Evolutionary conservation across 2,888 invertebrate genomes (phyloP).

Genomic region (Deilephila elpenor): DNA sequence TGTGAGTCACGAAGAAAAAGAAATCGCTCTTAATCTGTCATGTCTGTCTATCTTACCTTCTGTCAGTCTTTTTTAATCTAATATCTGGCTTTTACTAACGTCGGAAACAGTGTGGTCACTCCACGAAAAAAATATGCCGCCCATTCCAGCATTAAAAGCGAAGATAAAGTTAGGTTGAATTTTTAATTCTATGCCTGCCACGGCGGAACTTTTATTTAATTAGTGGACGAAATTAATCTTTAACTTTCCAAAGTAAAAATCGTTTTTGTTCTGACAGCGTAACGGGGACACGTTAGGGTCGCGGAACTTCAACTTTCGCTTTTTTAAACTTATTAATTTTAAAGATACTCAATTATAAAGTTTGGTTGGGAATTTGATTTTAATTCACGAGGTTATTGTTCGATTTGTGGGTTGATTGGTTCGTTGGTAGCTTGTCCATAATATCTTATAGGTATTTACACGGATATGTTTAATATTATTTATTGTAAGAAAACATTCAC

Average conservation of each 20-base stretch:
- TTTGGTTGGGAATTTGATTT: not conserved
- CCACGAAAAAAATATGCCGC: too few species aligned
- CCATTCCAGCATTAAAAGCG: not conserved
- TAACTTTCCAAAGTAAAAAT: constrained; percentile 26
- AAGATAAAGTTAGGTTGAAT: constrained; percentile 30
- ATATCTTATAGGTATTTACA: not conserved
- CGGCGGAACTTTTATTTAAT: constrained; percentile 42
- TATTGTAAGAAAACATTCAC: too few species aligned
- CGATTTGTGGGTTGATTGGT: not conserved
- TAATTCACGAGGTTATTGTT: not conserved
- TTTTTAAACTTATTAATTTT: constrained; percentile 17
- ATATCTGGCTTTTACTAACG: too few species aligned
- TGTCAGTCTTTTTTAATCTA: too few species aligned
- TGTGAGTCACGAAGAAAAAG: too few species aligned
- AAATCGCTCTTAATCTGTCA: too few species aligned
- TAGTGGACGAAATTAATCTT: constrained; percentile 40
- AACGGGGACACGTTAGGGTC: constrained; percentile 1
- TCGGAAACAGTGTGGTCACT: too few species aligned
- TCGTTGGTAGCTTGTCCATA: not conserved
- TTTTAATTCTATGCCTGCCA: constrained; percentile 33
- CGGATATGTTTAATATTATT: too few species aligned
- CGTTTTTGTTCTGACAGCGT: not conserved
- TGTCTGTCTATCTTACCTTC: too few species aligned
- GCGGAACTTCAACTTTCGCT: constrained; percentile 7
- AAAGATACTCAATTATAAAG: constrained; percentile 16